These are phyloP conservation scores for Tiliqua scincoides DNA, from an alignment of 2,113 vertebrate species.

Conservation along the genomic window DNA sequence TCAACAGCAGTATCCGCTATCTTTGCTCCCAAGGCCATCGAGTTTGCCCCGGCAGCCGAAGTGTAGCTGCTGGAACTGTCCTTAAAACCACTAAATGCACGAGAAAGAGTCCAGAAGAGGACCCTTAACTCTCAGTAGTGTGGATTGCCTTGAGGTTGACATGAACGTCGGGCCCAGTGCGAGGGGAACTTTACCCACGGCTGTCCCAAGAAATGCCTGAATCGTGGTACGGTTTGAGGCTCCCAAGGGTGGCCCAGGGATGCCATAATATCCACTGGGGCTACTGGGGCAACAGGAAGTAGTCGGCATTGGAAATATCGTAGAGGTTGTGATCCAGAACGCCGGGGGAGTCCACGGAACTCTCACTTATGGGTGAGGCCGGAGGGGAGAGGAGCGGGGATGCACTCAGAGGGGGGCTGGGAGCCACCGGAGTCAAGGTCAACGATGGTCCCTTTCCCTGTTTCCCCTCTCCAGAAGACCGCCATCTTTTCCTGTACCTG, in stretches of 20 bases:
- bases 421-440: neutral
- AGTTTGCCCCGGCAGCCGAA: neutral
- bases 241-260: too few species aligned
- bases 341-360: neutral
- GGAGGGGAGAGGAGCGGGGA: slow-evolving; percentile 9
- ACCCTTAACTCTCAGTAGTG: neutral
- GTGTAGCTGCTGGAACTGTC: neutral
- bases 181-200: neutral
- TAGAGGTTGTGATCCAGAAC: neutral
- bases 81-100: neutral
- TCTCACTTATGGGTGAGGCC: neutral
- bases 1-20: too few species aligned
- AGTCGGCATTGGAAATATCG: slow-evolving; percentile 33
- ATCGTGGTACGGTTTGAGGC: neutral
- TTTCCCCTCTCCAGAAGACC: neutral
- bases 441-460: neutral
- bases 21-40: neutral
- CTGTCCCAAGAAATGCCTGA: neutral
- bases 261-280: too few species aligned
- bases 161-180: neutral
- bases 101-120: neutral
- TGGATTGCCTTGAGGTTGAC: neutral
- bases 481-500: slow-evolving; percentile 46
- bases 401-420: neutral
- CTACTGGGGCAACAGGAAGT: slow-evolving; percentile 47